Percentiles rank a stretch among this genome's conserved stretches.
These are phyloP conservation scores for Bettongia penicillata DNA, from an alignment of 2,113 vertebrate genomes.

Conservation along the genomic window DNA sequence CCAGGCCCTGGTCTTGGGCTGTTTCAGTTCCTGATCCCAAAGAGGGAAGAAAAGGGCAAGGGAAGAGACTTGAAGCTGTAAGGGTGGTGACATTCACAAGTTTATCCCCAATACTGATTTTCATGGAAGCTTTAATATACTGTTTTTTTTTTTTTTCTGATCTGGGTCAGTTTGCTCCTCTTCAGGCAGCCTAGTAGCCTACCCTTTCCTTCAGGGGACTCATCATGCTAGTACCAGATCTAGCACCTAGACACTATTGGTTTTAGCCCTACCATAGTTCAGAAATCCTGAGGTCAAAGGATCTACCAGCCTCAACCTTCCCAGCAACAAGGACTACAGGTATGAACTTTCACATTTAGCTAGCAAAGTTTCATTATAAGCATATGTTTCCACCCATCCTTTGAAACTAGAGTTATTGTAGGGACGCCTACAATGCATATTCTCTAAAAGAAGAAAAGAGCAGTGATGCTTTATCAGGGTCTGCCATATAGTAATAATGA, in stretches of 20 bases:
- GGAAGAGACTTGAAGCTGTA: not conserved
- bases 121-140: not conserved
- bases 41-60: not conserved
- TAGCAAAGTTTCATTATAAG: not conserved
- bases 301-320: not conserved
- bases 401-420: not conserved
- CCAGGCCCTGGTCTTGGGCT: not conserved
- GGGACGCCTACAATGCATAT: not conserved
- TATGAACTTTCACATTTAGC: not conserved
- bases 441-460: not conserved
- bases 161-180: not conserved
- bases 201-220: not conserved
- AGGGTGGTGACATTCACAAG: not conserved
- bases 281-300: not conserved
- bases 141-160: not conserved
- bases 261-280: not conserved
- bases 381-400: not conserved
- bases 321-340: not conserved
- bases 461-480: not conserved
- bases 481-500: not conserved
- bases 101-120: not conserved
- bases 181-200: not conserved
- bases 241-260: not conserved
- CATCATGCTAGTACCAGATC: not conserved
- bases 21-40: not conserved